Evolutionary conservation across 1,140 invertebrate species (phyloP).

Genomic region (Helicoverpa zea): DNA sequence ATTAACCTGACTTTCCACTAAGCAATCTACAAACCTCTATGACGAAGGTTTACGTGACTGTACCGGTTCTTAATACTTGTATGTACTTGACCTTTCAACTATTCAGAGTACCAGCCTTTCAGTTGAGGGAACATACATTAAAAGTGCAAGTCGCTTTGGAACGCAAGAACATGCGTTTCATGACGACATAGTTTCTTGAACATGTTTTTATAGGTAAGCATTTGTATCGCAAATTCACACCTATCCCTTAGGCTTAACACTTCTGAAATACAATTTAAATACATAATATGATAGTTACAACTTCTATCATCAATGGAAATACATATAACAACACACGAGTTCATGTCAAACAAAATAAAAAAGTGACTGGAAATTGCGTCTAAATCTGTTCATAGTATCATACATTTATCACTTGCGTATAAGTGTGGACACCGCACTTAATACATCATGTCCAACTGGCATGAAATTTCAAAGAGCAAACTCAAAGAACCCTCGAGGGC

Average conservation of each 20-base stretch:
- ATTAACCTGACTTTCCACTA: no score
- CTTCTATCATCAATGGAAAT: no score
- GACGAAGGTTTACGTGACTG: no score
- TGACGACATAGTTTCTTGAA: neutral
- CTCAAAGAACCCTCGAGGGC: neutral
- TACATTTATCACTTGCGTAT: no score
- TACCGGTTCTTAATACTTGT: neutral
- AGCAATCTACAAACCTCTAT: no score
- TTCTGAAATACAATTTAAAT: neutral
- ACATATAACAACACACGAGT: no score
- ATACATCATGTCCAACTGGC: neutral
- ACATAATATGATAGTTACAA: no score
- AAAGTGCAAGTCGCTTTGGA: neutral
- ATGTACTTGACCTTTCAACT: slow-evolving; percentile 1
- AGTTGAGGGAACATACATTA: neutral
- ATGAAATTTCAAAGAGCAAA: slow-evolving; percentile 4
- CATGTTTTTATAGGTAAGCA: neutral
- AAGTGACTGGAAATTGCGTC: no score
- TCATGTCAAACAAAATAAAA: no score
- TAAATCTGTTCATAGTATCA: no score
- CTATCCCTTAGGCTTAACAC: neutral
- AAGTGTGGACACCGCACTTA: neutral
- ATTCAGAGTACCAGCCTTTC: neutral
- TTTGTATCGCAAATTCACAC: neutral
- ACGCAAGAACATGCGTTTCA: neutral